These are phyloP conservation scores for Platichthys stellatus DNA, from an alignment of 2,113 vertebrate genomes.

Conservation along the genomic window DNA sequence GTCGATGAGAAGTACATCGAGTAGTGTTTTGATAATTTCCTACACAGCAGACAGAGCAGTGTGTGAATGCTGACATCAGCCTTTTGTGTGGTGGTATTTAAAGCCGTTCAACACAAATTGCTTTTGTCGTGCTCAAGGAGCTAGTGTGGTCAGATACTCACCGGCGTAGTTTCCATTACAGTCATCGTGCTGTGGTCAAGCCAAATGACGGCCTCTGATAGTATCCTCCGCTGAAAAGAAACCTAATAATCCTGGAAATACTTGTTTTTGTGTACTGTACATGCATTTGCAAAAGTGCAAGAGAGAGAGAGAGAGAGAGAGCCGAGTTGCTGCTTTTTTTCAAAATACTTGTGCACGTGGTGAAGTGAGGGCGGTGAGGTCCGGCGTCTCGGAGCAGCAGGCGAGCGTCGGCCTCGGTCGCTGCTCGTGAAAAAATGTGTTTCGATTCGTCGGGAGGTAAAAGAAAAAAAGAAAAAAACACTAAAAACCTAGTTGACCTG, in stretches of 20 bases:
- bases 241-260: slow-evolving; percentile 86
- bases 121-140: slow-evolving; percentile 21
- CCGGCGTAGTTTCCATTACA: slow-evolving; percentile 30
- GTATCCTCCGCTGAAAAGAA: slow-evolving; percentile 60
- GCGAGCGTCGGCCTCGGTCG: slow-evolving; percentile 17
- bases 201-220: slow-evolving; percentile 69
- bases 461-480: not conserved
- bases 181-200: slow-evolving; percentile 53
- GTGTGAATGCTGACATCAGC: slow-evolving; percentile 58
- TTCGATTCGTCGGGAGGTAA: slow-evolving; percentile 36
- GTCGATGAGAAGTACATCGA: slow-evolving; percentile 33
- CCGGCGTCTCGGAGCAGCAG: no score
- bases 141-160: slow-evolving; percentile 14
- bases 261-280: slow-evolving; percentile 86
- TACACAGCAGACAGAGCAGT: slow-evolving; percentile 35
- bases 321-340: slow-evolving; percentile 62
- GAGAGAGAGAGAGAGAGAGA: slow-evolving; percentile 59
- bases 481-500: slow-evolving; percentile 51
- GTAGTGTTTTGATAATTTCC: slow-evolving; percentile 53
- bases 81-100: slow-evolving; percentile 55
- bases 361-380: slow-evolving; percentile 32
- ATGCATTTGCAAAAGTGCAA: slow-evolving; percentile 67
- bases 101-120: slow-evolving; percentile 47
- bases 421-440: slow-evolving; percentile 37
- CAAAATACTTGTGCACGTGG: slow-evolving; percentile 56